phyloP scores from a whole-genome alignment of 2,113 vertebrate species.

The Tonatia bakeri region DNA sequence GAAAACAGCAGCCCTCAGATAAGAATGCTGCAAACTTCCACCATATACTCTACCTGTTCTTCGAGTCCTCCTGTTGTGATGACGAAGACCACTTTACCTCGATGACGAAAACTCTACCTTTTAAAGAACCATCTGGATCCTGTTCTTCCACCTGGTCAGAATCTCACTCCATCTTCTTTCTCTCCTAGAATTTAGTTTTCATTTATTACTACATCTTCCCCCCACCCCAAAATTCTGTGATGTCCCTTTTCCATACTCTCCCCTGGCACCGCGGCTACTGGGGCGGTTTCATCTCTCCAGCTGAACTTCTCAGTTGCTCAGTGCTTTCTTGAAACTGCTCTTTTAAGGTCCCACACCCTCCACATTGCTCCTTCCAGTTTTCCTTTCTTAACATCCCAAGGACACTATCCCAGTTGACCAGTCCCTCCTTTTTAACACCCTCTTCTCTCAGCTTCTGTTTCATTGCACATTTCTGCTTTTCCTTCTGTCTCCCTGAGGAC shows the following conservation, averaged over 20 bases:
- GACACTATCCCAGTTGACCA: neutral
- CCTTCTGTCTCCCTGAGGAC: neutral
- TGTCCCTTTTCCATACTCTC: neutral
- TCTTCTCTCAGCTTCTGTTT: neutral
- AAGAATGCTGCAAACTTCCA: neutral
- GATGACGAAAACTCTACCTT: neutral
- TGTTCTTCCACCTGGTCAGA: neutral
- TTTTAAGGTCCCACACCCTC: accelerated
- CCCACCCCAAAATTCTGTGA: neutral
- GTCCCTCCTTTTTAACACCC: neutral
- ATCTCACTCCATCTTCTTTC: neutral
- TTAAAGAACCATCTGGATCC: neutral
- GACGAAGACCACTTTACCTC: neutral
- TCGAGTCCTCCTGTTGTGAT: neutral
- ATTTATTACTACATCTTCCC: neutral
- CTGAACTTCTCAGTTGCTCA: neutral
- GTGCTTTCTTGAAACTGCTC: neutral
- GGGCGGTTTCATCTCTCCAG: neutral
- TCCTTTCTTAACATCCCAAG: neutral
- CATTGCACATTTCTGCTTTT: neutral
- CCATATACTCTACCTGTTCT: neutral
- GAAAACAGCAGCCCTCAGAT: neutral
- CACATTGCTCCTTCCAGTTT: neutral
- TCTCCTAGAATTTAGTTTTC: neutral
- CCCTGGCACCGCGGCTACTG: too few relatives aligned